Percentiles rank a stretch among this genome's conserved stretches.
Evolutionary conservation across 2,888 invertebrate genomes (phyloP).

Genomic region (Metopia argyrocephala): DNA sequence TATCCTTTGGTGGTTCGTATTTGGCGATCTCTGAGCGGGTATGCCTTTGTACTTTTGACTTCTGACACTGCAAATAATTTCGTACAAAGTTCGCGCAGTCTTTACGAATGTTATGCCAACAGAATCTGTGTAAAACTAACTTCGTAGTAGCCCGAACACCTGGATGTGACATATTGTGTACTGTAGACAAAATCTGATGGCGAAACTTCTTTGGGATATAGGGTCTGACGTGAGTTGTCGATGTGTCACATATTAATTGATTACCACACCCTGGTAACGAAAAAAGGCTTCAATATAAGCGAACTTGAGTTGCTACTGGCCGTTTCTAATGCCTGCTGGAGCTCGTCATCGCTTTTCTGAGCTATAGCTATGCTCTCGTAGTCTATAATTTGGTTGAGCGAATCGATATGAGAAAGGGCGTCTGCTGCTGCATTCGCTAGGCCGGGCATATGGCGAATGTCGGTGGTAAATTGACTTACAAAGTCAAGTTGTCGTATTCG

Average conservation of each 20-base stretch:
- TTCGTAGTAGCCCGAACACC: neutral
- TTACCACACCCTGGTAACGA: neutral
- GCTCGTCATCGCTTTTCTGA: neutral
- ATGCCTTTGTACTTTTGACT: neutral
- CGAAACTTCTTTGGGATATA: neutral
- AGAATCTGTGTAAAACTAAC: neutral
- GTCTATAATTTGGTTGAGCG: slow-evolving; percentile 20
- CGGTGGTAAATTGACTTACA: no score
- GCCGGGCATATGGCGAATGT: slow-evolving; percentile 11
- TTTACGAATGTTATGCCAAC: neutral
- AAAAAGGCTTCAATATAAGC: neutral
- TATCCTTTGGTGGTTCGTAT: neutral
- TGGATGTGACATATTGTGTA: slow-evolving; percentile 8
- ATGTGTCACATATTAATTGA: slow-evolving; percentile 13
- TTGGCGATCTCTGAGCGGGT: neutral
- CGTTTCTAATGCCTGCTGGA: neutral
- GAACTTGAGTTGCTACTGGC: neutral
- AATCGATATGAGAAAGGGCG: neutral
- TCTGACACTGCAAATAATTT: neutral
- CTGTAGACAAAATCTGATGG: neutral
- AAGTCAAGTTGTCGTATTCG: no score
- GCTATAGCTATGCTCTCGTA: slow-evolving; percentile 13
- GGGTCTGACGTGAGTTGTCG: neutral
- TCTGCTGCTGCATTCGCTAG: neutral
- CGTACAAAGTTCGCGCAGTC: neutral